Base-by-base conservation (phyloP, 2,888 invertebrate genomes). In the Cheilosia grossa region DNA sequence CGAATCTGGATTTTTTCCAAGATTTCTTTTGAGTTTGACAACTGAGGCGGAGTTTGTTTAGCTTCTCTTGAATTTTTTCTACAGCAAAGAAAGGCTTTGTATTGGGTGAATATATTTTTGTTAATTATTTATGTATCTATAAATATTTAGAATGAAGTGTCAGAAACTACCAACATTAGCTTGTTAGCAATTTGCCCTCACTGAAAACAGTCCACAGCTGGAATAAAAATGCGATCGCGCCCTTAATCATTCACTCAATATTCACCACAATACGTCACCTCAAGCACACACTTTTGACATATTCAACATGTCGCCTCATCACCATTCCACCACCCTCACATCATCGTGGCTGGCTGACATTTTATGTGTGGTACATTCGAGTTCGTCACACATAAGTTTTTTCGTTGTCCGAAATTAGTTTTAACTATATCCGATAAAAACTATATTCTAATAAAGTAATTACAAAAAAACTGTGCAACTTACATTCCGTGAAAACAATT, bases 401-500 rank as follows among this genome's bases (percentile, higher is more conserved):
- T 69, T 51, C 49, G 44, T 74, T 53, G 21, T 64, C 63, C 33
- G 21, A 19, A 42, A 37, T 42, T 13, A 51, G 1, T 59, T 59
- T 59, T 21, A 49, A 49, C 44, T 30, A 61, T 67, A 73, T 67
- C 49, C 58, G 27, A 72, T 64, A 56, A 21, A 30, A 59, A 77
- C 69, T 58, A n/a, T 56, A 67, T 81, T 63, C 69, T 64, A 81
- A 61, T 64, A 74, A 42, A 40, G 77, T 66, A 53, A 67, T 54
- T 42, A n/a, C n/a, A 69, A 70, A 56, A 9, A 73, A 81, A 61
- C 42, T 61, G 73, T 73, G 78, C 73, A 87, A 89, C 91, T 91
- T 88, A 91, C 91, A 89, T 92, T 90, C 87, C 90, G 88, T 88
- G 90, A 89, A 10, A 91, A 88, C 54, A 92, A 87, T 89, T 91